phyloP scores from a whole-genome alignment of 2,797 vertebrate species.

The Babyrousa celebensis region DNA sequence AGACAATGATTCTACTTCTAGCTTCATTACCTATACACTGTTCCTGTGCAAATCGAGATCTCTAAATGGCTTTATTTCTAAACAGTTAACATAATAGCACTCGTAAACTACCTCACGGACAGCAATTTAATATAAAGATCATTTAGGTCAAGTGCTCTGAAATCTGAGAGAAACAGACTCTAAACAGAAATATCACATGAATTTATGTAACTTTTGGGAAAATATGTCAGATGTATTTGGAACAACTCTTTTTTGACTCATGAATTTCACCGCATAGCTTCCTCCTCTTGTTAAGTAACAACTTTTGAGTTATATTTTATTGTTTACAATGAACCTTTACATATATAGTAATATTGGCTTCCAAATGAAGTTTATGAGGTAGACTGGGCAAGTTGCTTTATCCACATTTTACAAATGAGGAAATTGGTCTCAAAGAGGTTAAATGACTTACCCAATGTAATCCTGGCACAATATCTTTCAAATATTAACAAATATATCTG shows the following conservation, averaged over 20 bases:
- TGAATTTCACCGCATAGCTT: not conserved
- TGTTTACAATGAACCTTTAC: constrained; percentile 1
- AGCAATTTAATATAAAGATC: constrained; percentile 9
- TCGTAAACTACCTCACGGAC: constrained; percentile 1
- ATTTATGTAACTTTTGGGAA: constrained; percentile 55
- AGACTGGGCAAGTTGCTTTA: not conserved
- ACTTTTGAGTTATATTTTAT: constrained; percentile 25
- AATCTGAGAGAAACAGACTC: constrained; percentile 45
- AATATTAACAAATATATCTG: constrained; percentile 35
- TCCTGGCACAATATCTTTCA: not conserved
- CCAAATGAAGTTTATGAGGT: not conserved
- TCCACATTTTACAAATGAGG: constrained; percentile 22
- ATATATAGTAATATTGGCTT: not conserved
- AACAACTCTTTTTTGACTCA: not conserved
- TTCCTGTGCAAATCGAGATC: constrained; percentile 17
- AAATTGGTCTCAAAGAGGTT: not conserved
- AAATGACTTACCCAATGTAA: not conserved
- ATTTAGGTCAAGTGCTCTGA: constrained; percentile 31
- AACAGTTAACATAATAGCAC: not conserved
- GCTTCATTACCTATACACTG: constrained; percentile 16
- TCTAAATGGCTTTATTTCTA: constrained; percentile 67
- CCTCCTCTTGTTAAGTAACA: not conserved
- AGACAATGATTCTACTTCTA: constrained; percentile 39
- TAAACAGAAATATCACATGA: constrained; percentile 54
- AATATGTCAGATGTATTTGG: not conserved